Conservation (phyloP, 2,113 vertebrate genomes). For the Chaenogobius annularis region DNA sequence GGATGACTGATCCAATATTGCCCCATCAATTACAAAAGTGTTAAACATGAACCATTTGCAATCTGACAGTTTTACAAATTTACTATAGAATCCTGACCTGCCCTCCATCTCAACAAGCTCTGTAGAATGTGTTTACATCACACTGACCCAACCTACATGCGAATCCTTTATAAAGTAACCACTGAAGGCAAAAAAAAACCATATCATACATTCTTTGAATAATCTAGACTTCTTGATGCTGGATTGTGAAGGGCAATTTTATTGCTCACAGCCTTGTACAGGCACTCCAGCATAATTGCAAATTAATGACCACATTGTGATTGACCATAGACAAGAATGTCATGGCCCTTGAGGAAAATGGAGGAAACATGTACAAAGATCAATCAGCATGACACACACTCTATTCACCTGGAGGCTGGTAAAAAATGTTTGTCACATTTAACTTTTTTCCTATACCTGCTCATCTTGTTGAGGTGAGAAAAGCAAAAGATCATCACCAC, state of each 20-base stretch:
- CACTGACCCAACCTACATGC: not conserved
- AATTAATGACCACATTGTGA: conserved; percentile 33
- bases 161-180: not conserved
- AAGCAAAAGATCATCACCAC: conserved; percentile 19
- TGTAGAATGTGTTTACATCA: not conserved
- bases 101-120: not conserved
- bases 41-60: too few relatives aligned
- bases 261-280: conserved; percentile 24
- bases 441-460: conserved; percentile 29
- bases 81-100: not conserved
- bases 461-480: conserved; percentile 19
- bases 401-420: conserved; percentile 14
- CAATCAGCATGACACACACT: conserved; percentile 16
- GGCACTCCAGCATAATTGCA: conserved; percentile 24
- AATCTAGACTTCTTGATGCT: conserved; percentile 16
- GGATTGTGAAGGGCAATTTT: conserved; percentile 13
- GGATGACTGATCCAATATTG: not conserved
- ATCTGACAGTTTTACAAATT: not conserved
- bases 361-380: conserved; percentile 23
- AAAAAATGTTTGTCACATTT: not conserved
- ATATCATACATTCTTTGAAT: not conserved
- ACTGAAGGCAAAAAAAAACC: not conserved
- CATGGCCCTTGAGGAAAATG: conserved; percentile 18
- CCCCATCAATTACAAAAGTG: too few relatives aligned
- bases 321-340: conserved; percentile 37